Percentiles rank a stretch among this genome's conserved stretches.
These are phyloP conservation scores for Allacma fusca DNA, from an alignment of 2,888 invertebrate species.

Conservation along the genomic window DNA sequence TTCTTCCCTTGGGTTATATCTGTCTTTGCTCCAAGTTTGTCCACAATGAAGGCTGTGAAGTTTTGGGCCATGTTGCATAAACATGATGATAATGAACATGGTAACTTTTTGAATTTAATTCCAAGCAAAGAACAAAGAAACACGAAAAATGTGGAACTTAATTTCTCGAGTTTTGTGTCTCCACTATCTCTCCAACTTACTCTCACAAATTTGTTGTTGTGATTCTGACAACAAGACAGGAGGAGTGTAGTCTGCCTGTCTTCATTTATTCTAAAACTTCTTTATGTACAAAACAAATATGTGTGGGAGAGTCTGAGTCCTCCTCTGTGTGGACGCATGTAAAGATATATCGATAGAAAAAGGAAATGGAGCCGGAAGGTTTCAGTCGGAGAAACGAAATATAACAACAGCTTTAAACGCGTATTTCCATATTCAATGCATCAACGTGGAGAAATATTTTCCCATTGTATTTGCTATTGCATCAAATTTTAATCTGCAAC, in stretches of 20 bases:
- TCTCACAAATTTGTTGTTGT: not conserved
- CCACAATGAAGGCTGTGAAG: not conserved
- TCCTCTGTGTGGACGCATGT: not conserved
- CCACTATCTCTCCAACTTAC: not conserved
- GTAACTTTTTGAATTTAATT: constrained; percentile 11
- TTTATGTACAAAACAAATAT: not conserved
- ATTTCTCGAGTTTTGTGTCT: not conserved
- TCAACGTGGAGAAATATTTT: no score
- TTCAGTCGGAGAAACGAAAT: not conserved
- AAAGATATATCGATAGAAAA: not conserved
- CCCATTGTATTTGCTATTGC: no score
- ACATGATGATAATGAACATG: constrained; percentile 12
- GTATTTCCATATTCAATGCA: no score
- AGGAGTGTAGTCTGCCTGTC: constrained; percentile 5
- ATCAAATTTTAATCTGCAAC: no score
- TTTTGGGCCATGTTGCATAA: constrained; percentile 3
- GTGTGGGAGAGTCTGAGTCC: not conserved
- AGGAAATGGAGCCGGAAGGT: constrained; percentile 11
- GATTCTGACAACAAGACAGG: constrained; percentile 8
- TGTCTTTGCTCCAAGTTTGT: constrained; percentile 1
- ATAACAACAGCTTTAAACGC: no score
- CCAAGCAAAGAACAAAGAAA: not conserved
- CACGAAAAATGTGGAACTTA: constrained; percentile 8
- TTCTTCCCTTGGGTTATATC: constrained; percentile 16
- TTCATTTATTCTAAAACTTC: not conserved